A percentile compares a stretch with the other conserved stretches of the same genome.
Evolutionary conservation across 2,113 vertebrate species (phyloP).

Genomic region (Eretmochelys imbricata): DNA sequence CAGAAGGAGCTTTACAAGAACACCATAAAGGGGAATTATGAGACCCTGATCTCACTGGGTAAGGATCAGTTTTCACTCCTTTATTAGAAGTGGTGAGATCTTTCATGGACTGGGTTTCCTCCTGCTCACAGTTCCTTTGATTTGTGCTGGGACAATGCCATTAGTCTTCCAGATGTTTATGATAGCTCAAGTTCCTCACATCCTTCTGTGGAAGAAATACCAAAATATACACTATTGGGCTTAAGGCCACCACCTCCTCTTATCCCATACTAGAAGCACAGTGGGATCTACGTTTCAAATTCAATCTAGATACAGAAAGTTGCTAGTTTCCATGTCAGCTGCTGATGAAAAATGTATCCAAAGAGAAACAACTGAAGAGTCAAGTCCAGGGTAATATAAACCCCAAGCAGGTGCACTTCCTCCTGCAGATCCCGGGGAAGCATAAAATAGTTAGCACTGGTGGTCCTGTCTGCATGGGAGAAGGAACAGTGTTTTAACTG

Average conservation of each 20-base stretch:
- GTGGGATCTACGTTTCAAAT: neutral
- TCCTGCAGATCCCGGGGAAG: no score
- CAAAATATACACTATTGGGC: neutral
- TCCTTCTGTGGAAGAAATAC: neutral
- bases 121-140: neutral
- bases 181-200: no score
- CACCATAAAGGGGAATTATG: constrained; percentile 23
- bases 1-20: constrained; percentile 72
- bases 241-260: neutral
- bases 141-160: neutral
- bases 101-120: neutral
- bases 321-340: no score
- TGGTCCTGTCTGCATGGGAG: no score
- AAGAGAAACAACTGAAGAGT: no score
- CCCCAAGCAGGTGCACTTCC: no score
- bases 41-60: neutral
- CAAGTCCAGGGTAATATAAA: no score
- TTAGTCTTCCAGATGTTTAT: neutral
- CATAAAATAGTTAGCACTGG: no score
- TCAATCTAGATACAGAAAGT: neutral
- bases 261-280: neutral
- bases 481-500: no score
- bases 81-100: neutral
- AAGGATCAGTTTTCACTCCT: constrained; percentile 2
- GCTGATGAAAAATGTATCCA: no score